A percentile compares a stretch with the other conserved stretches of the same genome.
phyloP scores from a whole-genome alignment of 2,113 vertebrate genomes.

The Nothobranchius kuhntae region DNA sequence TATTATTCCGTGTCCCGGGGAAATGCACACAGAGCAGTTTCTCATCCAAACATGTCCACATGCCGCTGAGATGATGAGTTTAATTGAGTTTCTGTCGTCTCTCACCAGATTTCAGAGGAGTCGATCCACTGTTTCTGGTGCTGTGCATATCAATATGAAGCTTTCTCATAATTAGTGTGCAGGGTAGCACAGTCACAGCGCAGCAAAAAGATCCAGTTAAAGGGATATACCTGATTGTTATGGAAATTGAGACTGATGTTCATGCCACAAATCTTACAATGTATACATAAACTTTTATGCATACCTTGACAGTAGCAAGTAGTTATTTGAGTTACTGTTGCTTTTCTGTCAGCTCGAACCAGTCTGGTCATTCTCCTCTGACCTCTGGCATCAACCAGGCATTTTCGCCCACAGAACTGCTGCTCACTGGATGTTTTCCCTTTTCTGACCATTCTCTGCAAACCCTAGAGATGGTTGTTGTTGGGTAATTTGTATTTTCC shows the following conservation, averaged over 20 bases:
- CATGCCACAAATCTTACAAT: not conserved
- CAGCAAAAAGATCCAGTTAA: not conserved
- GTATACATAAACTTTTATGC: no score
- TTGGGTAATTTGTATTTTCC: no score
- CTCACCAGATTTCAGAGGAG: slow-evolving; percentile 33
- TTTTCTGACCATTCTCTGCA: no score
- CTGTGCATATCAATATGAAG: slow-evolving; percentile 18
- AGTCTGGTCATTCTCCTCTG: no score
- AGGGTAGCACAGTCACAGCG: not conserved
- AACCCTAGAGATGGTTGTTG: no score
- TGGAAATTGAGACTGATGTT: not conserved
- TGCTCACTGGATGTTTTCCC: no score
- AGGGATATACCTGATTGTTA: not conserved
- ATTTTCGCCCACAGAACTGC: no score
- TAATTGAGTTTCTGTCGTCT: slow-evolving; percentile 51
- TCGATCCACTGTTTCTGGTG: not conserved
- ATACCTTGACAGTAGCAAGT: no score
- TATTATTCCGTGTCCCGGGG: slow-evolving; percentile 29
- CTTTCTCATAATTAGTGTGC: slow-evolving; percentile 11
- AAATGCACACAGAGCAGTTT: slow-evolving; percentile 8
- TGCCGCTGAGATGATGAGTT: slow-evolving; percentile 36
- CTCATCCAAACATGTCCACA: slow-evolving; percentile 33
- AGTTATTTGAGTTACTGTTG: no score
- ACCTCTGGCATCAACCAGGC: no score
- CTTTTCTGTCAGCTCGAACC: no score